Evolutionary conservation across 2,113 vertebrate species (phyloP).

Genomic region (Mormyrus lacerda): DNA sequence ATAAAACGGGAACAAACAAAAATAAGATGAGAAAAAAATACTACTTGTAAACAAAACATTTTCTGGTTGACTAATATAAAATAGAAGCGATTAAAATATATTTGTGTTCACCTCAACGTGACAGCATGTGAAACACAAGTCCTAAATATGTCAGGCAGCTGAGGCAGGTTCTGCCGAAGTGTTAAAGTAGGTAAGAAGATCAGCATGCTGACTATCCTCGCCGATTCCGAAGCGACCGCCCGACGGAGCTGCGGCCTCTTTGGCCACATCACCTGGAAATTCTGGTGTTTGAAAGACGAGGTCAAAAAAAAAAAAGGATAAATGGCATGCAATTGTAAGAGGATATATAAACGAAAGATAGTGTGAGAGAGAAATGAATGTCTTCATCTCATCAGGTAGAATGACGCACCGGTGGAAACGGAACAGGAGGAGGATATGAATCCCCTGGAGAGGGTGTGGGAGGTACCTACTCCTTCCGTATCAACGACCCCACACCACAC

Average conservation of each 20-base stretch:
- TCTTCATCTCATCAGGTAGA: background rate
- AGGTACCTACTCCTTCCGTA: background rate
- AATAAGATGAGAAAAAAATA: background rate
- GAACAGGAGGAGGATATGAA: background rate
- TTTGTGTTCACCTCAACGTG: background rate
- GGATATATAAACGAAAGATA: background rate
- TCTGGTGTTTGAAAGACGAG: background rate
- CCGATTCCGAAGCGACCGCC: background rate
- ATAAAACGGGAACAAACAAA: background rate
- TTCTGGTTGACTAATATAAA: slow-evolving; percentile 8
- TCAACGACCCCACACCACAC: background rate
- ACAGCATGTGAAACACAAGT: slow-evolving; percentile 2
- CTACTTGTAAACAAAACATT: background rate
- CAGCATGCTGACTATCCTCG: background rate
- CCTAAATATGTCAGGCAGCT: background rate
- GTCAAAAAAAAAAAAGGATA: background rate
- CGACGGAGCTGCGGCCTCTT: background rate
- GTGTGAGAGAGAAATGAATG: background rate
- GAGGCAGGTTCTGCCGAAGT: background rate
- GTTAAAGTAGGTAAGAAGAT: background rate
- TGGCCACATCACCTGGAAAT: background rate
- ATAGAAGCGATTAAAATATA: background rate
- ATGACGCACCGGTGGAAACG: background rate
- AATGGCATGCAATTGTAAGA: background rate
- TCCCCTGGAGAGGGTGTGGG: background rate